Evolutionary conservation across 2,797 vertebrate species (phyloP).

Genomic region (Clarias fuscus): DNA sequence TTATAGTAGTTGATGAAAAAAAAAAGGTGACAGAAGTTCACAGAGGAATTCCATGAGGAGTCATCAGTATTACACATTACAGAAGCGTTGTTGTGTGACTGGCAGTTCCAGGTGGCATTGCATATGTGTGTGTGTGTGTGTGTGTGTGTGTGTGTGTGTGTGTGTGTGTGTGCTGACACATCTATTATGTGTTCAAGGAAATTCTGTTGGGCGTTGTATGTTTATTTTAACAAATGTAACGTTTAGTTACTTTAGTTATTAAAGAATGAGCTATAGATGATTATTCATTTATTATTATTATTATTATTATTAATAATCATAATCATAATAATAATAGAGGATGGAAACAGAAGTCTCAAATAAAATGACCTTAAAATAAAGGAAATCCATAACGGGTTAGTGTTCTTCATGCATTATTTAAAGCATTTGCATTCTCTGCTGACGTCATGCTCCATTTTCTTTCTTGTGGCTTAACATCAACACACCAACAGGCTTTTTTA

Average conservation of each 20-base stretch:
- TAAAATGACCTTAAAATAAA: not conserved
- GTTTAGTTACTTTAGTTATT: not conserved
- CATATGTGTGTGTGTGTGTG: not conserved
- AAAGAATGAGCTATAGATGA: not conserved
- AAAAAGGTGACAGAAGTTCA: not conserved
- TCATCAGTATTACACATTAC: not conserved
- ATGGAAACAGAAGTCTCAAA: not conserved
- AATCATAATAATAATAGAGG: not conserved
- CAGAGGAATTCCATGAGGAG: constrained; percentile 13
- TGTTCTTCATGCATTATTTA: constrained; percentile 4
- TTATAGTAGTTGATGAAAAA: not conserved
- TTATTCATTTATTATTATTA: too few relatives aligned
- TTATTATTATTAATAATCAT: not conserved
- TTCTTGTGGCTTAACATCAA: not conserved
- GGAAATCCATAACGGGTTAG: not conserved
- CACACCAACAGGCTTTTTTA: not conserved
- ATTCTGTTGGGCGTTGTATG: not conserved
- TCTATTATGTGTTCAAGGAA: not conserved
- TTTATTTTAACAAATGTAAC: not conserved
- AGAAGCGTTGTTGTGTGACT: constrained; percentile 17
- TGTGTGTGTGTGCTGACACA: not conserved
- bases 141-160: constrained; percentile 1
- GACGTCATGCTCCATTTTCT: not conserved
- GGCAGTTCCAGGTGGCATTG: constrained; percentile 20
- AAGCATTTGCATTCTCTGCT: not conserved